Evolutionary conservation across 2,797 vertebrate genomes (phyloP).

Genomic region (Pristis pectinata): DNA sequence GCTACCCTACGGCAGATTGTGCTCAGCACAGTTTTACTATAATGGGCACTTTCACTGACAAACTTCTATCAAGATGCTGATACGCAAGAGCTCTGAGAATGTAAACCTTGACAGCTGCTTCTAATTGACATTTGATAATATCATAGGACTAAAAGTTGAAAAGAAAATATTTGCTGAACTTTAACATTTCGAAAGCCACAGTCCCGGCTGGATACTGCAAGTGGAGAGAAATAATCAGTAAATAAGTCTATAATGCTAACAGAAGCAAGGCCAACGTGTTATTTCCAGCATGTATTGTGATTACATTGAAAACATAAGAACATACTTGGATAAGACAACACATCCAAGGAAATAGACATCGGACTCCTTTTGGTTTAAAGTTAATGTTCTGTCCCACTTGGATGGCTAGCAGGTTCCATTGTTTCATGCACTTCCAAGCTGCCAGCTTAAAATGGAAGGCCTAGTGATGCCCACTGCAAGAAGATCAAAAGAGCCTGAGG

Average conservation of each 20-base stretch:
- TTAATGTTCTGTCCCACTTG: not conserved
- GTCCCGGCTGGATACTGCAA: not conserved
- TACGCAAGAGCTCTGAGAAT: not conserved
- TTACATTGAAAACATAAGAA: not conserved
- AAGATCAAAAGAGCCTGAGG: not conserved
- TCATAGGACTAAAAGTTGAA: not conserved
- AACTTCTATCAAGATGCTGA: not conserved
- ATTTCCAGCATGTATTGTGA: not conserved
- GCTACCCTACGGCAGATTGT: not conserved
- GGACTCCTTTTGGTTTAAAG: not conserved
- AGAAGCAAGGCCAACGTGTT: not conserved
- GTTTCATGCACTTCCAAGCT: not conserved
- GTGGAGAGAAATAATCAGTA: not conserved
- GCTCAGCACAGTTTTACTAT: not conserved
- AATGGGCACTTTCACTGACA: not conserved
- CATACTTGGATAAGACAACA: not conserved
- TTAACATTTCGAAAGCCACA: not conserved
- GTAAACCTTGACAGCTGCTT: not conserved
- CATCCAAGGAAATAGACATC: not conserved
- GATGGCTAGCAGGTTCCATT: no score
- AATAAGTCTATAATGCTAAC: not conserved
- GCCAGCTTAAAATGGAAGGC: not conserved
- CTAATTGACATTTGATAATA: not conserved
- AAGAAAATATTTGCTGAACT: conserved; percentile 9
- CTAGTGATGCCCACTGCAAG: not conserved